Conservation (phyloP, 2,113 vertebrate species). For the Dascyllus trimaculatus region DNA sequence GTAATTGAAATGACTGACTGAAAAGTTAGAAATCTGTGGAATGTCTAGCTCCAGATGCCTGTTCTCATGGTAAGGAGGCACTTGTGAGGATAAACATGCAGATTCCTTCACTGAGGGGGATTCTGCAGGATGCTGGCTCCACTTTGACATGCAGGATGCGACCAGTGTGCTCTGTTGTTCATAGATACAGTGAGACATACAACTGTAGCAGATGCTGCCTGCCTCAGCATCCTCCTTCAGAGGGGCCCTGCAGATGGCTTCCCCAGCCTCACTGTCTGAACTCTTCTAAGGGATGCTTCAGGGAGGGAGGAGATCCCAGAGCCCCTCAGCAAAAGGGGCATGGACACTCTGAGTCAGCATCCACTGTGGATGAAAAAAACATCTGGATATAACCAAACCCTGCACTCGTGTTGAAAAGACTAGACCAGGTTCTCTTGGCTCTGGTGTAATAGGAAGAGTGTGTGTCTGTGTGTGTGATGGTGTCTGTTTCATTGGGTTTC, state of each 20-base stretch:
- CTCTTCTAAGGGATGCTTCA: conserved; percentile 57
- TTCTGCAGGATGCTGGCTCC: conserved; percentile 51
- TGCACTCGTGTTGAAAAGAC: conserved; percentile 42
- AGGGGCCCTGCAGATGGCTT: conserved; percentile 72
- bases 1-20: neutral
- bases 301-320: conserved; percentile 54
- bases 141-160: conserved; percentile 58
- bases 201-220: conserved; percentile 67
- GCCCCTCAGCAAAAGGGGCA: conserved; percentile 49
- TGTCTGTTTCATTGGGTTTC: neutral
- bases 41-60: conserved; percentile 43
- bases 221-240: conserved; percentile 39
- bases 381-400: conserved; percentile 71
- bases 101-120: conserved; percentile 16
- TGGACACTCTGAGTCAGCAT: conserved; percentile 66
- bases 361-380: conserved; percentile 72
- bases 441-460: conserved; percentile 2
- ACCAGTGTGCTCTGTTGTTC: conserved; percentile 37
- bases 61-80: conserved; percentile 38
- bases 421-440: conserved; percentile 19
- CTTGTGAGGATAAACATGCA: conserved; percentile 27
- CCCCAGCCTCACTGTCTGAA: conserved; percentile 62
- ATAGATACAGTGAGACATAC: conserved; percentile 34
- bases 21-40: conserved; percentile 7
- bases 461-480: neutral